phyloP scores from a whole-genome alignment of 2,797 vertebrate genomes.

The Spatula clypeata region DNA sequence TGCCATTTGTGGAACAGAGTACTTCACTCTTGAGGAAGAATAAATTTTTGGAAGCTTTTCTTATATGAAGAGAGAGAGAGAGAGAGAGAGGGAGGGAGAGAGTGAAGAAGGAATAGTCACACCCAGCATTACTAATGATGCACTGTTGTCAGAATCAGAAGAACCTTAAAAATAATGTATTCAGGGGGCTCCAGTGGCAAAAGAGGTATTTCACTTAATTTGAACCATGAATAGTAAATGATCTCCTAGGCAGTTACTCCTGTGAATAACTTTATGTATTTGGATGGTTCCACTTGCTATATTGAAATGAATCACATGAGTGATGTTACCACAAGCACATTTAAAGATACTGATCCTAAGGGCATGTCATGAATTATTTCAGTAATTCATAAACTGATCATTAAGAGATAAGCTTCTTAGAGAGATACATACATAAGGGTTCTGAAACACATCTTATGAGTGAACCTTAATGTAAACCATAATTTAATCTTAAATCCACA shows the following conservation, averaged over 20 bases:
- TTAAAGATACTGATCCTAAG: slow-evolving; percentile 12
- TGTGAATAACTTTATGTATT: background rate
- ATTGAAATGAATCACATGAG: background rate
- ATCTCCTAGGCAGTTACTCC: background rate
- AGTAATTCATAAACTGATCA: slow-evolving; percentile 33
- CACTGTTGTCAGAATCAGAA: background rate
- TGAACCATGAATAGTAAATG: background rate
- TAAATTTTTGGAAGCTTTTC: background rate
- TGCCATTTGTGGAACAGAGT: background rate
- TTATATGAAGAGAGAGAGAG: background rate
- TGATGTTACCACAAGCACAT: background rate
- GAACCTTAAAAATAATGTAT: background rate
- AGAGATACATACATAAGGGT: background rate
- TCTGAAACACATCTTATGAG: background rate
- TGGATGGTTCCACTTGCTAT: background rate
- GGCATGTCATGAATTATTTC: background rate
- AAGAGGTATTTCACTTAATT: background rate
- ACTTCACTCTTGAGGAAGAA: background rate
- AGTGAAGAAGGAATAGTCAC: background rate
- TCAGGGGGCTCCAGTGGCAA: background rate
- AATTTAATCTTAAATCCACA: background rate
- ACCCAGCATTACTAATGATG: background rate
- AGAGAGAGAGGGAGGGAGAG: background rate
- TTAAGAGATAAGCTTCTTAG: background rate
- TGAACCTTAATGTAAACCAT: background rate